Percentiles rank a stretch among this genome's conserved stretches.
These are phyloP conservation scores for Tiaroga cobitis DNA, from an alignment of 2,797 vertebrate genomes.

Conservation along the genomic window DNA sequence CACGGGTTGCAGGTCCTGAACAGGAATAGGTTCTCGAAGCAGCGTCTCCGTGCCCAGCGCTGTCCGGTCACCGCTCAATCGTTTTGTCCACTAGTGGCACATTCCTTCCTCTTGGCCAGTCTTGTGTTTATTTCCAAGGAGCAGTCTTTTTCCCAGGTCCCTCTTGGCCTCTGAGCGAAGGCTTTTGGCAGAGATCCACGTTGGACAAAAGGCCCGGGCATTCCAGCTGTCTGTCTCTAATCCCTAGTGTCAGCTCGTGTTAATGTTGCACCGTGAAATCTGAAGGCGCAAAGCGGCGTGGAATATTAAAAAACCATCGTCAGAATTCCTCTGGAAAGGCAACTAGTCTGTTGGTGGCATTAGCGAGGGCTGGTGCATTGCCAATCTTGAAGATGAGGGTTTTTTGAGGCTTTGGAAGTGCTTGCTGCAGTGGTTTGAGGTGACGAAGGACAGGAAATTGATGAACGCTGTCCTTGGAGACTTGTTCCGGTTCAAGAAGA, in stretches of 20 bases:
- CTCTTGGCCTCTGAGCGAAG: constrained; percentile 88
- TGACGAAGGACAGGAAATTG: constrained; percentile 45
- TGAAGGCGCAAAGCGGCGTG: constrained; percentile 90
- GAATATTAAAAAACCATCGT: constrained; percentile 91
- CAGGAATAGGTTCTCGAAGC: constrained; percentile 10
- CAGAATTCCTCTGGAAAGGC: constrained; percentile 89
- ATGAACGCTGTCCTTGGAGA: constrained; percentile 51
- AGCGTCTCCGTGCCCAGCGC: neutral
- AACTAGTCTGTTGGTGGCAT: constrained; percentile 73
- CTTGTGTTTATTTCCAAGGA: constrained; percentile 78
- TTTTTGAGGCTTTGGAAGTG: neutral
- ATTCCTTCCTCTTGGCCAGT: constrained; percentile 73
- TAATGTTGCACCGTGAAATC: constrained; percentile 98
- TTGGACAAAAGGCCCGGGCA: constrained; percentile 93
- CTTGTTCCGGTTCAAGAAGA: constrained; percentile 43
- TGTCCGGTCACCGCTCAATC: constrained; percentile 46
- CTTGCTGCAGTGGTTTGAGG: constrained; percentile 48
- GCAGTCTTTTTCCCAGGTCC: constrained; percentile 77
- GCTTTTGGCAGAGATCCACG: constrained; percentile 93
- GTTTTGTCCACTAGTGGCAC: constrained; percentile 73
- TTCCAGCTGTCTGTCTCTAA: constrained; percentile 99
- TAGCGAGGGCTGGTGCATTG: constrained; percentile 75
- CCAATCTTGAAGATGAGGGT: constrained; percentile 62
- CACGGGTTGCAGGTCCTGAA: constrained; percentile 37
- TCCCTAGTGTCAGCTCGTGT: constrained; percentile 98